Evolutionary conservation across 2,888 invertebrate genomes (phyloP).

Genomic region (Apoda limacodes): DNA sequence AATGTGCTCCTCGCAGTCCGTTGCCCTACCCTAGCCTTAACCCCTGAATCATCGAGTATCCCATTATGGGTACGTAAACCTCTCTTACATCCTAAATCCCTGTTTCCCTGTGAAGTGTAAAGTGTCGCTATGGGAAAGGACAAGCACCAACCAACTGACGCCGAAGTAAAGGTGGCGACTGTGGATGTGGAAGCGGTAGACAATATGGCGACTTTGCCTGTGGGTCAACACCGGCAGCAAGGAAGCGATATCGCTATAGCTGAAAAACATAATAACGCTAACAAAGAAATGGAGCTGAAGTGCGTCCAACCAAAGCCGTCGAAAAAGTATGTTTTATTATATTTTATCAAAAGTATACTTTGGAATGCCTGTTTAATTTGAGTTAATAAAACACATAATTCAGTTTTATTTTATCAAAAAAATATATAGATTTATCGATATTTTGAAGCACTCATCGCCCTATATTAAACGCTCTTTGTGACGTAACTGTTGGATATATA

Average conservation of each 20-base stretch:
- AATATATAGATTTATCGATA: too few species aligned
- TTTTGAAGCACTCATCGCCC: too few species aligned
- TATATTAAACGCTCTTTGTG: too few species aligned
- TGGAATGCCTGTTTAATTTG: too few species aligned
- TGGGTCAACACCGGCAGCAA: slow-evolving; percentile 78
- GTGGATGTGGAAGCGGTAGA: slow-evolving; percentile 89
- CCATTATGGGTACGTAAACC: slow-evolving; percentile 31
- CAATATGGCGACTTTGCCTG: slow-evolving; percentile 91
- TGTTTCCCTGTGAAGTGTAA: slow-evolving; percentile 22
- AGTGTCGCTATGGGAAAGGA: slow-evolving; percentile 57
- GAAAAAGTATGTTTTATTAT: slow-evolving; percentile 82
- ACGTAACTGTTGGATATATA: too few species aligned
- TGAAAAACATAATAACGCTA: slow-evolving; percentile 85
- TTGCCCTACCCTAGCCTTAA: slow-evolving; percentile 36
- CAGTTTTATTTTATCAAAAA: too few species aligned
- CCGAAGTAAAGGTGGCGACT: slow-evolving; percentile 90
- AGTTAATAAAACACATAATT: too few species aligned
- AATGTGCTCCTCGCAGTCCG: slow-evolving; percentile 32
- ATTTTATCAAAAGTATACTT: too few species aligned
- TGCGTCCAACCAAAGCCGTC: slow-evolving; percentile 87
- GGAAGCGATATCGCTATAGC: slow-evolving; percentile 79
- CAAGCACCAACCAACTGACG: slow-evolving; percentile 65
- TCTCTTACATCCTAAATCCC: slow-evolving; percentile 16
- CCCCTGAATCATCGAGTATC: slow-evolving; percentile 28
- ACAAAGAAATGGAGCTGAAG: slow-evolving; percentile 89